A percentile compares a stretch with the other conserved stretches of the same genome.
Evolutionary conservation across 2,888 invertebrate genomes (phyloP).

Genomic region (Hypsopygia costalis): DNA sequence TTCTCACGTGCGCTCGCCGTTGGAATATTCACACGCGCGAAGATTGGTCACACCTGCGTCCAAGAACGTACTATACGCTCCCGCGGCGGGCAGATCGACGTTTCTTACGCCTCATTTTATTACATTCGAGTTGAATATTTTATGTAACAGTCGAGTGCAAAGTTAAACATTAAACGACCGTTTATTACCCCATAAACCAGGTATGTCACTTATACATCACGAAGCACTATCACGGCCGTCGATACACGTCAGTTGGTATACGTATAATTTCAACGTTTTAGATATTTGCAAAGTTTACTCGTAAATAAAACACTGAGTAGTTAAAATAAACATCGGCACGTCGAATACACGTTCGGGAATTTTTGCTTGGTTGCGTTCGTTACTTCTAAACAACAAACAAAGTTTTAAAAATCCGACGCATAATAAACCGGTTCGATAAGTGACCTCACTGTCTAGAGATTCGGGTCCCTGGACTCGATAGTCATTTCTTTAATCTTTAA

Average conservation of each 20-base stretch:
- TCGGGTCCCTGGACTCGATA: constrained; percentile 18
- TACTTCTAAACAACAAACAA: constrained; percentile 23
- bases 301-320: constrained; percentile 6
- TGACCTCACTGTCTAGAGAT: constrained; percentile 65
- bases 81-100: constrained; percentile 6
- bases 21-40: constrained; percentile 23
- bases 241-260: background rate
- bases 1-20: constrained; percentile 8
- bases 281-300: constrained; percentile 1
- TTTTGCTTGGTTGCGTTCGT: constrained; percentile 7
- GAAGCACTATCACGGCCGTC: background rate
- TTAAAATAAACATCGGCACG: constrained; percentile 6
- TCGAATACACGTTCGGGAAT: background rate
- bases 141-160: constrained; percentile 23
- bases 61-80: constrained; percentile 36
- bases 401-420: constrained; percentile 26
- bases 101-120: constrained; percentile 37
- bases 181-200: constrained; percentile 31
- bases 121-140: constrained; percentile 31
- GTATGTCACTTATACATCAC: constrained; percentile 10
- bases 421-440: constrained; percentile 52
- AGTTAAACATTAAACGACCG: constrained; percentile 24
- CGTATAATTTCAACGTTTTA: background rate
- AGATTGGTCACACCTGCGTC: constrained; percentile 49
- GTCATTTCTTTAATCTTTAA: background rate